phyloP scores from a whole-genome alignment of 2,797 vertebrate species.

The Eulemur albifrons region DNA sequence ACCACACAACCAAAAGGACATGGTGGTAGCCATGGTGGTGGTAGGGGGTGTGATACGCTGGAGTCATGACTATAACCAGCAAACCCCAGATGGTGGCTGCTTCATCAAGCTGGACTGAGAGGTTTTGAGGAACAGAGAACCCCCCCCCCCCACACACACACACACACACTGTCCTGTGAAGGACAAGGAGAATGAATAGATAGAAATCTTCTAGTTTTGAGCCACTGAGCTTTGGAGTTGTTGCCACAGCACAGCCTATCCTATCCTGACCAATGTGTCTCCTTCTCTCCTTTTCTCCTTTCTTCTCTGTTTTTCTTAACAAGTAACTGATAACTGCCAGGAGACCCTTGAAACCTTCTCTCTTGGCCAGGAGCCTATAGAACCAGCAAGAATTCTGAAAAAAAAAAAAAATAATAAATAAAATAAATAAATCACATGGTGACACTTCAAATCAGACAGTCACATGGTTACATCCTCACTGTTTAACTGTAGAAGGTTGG shows the following conservation, averaged over 20 bases:
- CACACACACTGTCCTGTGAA: too few relatives aligned
- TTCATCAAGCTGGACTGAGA: too few relatives aligned
- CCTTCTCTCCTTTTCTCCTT: neutral
- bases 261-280: neutral
- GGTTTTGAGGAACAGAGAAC: neutral
- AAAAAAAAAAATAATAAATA: neutral
- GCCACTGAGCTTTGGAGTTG: neutral
- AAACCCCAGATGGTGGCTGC: too few relatives aligned
- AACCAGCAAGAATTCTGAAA: neutral
- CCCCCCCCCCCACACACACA: too few relatives aligned
- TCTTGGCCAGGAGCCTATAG: neutral
- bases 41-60: too few relatives aligned
- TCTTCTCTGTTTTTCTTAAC: neutral
- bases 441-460: neutral
- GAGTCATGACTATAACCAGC: neutral
- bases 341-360: neutral
- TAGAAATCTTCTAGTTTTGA: neutral
- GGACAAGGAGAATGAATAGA: neutral
- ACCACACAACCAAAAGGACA: fast-evolving
- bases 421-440: neutral
- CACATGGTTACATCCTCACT: neutral
- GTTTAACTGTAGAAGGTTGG: too few relatives aligned
- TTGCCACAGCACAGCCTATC: neutral
- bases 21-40: neutral
- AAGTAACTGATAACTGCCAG: neutral